Evolutionary conservation across 2,888 invertebrate genomes (phyloP).

Genomic region (Spatulosminthurus flaviceps): DNA sequence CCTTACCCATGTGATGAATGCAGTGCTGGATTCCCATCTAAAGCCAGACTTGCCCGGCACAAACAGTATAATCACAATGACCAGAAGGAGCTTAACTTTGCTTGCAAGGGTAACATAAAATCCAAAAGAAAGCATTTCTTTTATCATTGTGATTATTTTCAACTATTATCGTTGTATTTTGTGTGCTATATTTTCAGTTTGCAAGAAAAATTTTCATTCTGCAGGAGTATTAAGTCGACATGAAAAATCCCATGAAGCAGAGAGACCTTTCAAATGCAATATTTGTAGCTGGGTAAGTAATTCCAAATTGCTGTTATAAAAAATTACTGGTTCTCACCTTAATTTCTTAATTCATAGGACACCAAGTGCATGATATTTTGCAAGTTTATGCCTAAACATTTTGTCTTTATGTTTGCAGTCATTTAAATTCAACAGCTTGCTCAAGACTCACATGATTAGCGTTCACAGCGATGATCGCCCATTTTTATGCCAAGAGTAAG

Average conservation of each 20-base stretch:
- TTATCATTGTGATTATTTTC: too few relatives aligned
- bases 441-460: not conserved
- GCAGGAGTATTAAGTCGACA: not conserved
- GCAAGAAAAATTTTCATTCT: not conserved
- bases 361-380: too few relatives aligned
- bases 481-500: constrained; percentile 22
- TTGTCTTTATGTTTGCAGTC: not conserved
- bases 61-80: not conserved
- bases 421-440: not conserved
- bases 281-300: too few relatives aligned
- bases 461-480: not conserved
- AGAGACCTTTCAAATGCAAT: too few relatives aligned
- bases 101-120: too few relatives aligned
- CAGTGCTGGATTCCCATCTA: not conserved
- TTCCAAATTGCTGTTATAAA: too few relatives aligned
- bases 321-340: too few relatives aligned
- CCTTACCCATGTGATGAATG: not conserved
- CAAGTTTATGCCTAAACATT: not conserved
- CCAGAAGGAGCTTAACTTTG: not conserved
- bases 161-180: not conserved
- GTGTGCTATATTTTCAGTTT: not conserved
- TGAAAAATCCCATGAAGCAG: not conserved
- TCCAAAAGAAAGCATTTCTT: too few relatives aligned
- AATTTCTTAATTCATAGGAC: too few relatives aligned
- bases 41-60: not conserved